Evolutionary conservation across 2,888 invertebrate genomes (phyloP).

Genomic region (Trileptium ribeirensis): DNA sequence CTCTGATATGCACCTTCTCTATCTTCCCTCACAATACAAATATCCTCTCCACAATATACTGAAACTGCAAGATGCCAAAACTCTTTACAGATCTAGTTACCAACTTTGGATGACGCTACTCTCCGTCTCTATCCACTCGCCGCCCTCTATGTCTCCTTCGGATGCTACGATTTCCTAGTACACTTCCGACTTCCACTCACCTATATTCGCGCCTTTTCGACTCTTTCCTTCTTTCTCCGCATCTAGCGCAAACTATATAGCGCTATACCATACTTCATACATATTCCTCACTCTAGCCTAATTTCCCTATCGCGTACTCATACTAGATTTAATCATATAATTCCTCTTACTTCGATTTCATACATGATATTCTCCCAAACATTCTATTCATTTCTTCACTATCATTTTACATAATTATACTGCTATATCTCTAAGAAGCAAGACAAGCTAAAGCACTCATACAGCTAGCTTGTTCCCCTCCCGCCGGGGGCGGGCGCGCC

Average conservation of each 20-base stretch:
- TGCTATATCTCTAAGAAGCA: too few species aligned
- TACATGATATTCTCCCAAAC: too few species aligned
- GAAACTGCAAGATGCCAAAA: too few species aligned
- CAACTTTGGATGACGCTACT: slow-evolving; percentile 88
- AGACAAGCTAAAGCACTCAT: too few species aligned
- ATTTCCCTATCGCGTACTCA: slow-evolving; percentile 82
- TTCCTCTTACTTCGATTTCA: too few species aligned
- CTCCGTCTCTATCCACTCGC: slow-evolving; percentile 69
- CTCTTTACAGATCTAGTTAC: slow-evolving; percentile 64
- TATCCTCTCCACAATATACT: too few species aligned
- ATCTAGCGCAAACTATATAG: slow-evolving; percentile 58
- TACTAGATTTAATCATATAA: slow-evolving; percentile 93
- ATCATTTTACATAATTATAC: too few species aligned
- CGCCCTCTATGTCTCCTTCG: slow-evolving; percentile 92
- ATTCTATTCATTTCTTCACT: too few species aligned
- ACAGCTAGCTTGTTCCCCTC: too few species aligned
- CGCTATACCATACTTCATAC: slow-evolving; percentile 59
- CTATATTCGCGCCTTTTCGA: slow-evolving; percentile 49
- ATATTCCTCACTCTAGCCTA: slow-evolving; percentile 78
- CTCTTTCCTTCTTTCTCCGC: slow-evolving; percentile 54
- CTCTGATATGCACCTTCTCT: too few species aligned
- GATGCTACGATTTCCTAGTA: slow-evolving; percentile 82
- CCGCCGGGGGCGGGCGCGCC: too few species aligned
- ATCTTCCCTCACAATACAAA: too few species aligned
- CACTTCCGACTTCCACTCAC: slow-evolving; percentile 70